A percentile compares a stretch with the other conserved stretches of the same genome.
phyloP scores from a whole-genome alignment of 2,797 vertebrate genomes.

The Amblyopsis hoosieri region DNA sequence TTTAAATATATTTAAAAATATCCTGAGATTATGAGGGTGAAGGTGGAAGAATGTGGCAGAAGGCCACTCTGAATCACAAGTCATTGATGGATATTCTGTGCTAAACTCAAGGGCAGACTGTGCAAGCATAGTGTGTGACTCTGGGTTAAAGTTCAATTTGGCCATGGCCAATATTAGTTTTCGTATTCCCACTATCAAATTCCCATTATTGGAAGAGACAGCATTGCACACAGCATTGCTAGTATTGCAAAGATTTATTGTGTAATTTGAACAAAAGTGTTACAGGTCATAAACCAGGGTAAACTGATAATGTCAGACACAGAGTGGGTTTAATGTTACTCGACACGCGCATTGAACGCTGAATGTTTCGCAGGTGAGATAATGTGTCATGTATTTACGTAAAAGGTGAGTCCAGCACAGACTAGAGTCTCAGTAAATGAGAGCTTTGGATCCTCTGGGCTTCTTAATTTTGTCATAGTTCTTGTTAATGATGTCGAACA shows the following conservation, averaged over 20 bases:
- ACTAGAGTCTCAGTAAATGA: slow-evolving; percentile 84
- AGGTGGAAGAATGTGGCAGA: too few species aligned
- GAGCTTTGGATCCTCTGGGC: slow-evolving; percentile 87
- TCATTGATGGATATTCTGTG: too few species aligned
- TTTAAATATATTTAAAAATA: too few species aligned
- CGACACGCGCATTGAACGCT: slow-evolving; percentile 37
- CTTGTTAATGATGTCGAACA: slow-evolving; percentile 89
- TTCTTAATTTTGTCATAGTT: slow-evolving; percentile 93
- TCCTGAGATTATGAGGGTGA: too few species aligned
- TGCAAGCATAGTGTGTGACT: background rate
- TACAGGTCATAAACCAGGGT: slow-evolving; percentile 17
- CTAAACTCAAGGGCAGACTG: background rate
- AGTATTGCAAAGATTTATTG: slow-evolving; percentile 68
- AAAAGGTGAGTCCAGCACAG: background rate
- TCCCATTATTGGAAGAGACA: background rate
- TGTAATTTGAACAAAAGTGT: slow-evolving; percentile 51
- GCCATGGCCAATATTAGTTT: too few species aligned
- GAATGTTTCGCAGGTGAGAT: slow-evolving; percentile 36
- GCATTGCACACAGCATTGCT: background rate
- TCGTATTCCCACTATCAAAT: background rate
- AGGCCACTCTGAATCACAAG: too few species aligned
- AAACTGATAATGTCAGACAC: slow-evolving; percentile 22
- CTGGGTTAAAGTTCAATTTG: too few species aligned
- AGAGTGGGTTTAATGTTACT: slow-evolving; percentile 38
- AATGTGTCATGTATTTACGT: slow-evolving; percentile 6